Conservation (phyloP, 2,888 invertebrate species). For the Drosophila lutescens region DNA sequence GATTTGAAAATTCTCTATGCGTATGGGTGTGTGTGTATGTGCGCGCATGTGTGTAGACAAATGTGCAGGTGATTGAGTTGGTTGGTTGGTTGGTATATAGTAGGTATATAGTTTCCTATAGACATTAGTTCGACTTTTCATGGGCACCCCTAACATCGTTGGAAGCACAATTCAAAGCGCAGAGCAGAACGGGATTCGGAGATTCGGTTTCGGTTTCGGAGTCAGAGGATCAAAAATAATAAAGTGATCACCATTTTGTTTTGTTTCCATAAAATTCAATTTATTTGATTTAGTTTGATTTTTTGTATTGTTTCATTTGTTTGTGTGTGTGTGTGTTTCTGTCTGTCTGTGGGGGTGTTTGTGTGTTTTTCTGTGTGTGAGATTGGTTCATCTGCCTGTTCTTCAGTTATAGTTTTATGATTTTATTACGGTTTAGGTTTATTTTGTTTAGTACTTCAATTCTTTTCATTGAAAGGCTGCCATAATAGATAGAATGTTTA, state of each 20-base stretch:
- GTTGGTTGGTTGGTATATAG: constrained; percentile 28
- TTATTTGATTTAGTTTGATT: constrained; percentile 60
- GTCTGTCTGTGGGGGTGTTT: constrained; percentile 28
- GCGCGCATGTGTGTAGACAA: constrained; percentile 35
- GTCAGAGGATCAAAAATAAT: constrained; percentile 61
- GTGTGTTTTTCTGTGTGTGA: constrained; percentile 24
- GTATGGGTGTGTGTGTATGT: constrained; percentile 32
- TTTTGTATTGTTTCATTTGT: constrained; percentile 35
- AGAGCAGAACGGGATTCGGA: constrained; percentile 48
- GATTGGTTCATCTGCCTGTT: constrained; percentile 52
- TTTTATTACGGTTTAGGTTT: constrained; percentile 26
- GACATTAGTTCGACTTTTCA: constrained; percentile 43
- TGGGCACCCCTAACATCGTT: constrained; percentile 73
- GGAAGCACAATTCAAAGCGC: constrained; percentile 83
- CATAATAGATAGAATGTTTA: constrained; percentile 71
- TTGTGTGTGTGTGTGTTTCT: constrained; percentile 12
- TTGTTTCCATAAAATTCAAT: constrained; percentile 68
- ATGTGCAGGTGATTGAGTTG: constrained; percentile 31
- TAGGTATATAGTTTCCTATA: constrained; percentile 37
- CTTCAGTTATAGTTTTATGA: constrained; percentile 40
- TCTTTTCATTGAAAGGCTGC: constrained; percentile 65
- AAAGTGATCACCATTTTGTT: constrained; percentile 68
- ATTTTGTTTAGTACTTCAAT: constrained; percentile 45
- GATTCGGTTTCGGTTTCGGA: constrained; percentile 15
- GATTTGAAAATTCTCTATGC: constrained; percentile 75